Base-by-base conservation (phyloP, 2,113 vertebrate genomes). In the Taurulus bubalis region DNA sequence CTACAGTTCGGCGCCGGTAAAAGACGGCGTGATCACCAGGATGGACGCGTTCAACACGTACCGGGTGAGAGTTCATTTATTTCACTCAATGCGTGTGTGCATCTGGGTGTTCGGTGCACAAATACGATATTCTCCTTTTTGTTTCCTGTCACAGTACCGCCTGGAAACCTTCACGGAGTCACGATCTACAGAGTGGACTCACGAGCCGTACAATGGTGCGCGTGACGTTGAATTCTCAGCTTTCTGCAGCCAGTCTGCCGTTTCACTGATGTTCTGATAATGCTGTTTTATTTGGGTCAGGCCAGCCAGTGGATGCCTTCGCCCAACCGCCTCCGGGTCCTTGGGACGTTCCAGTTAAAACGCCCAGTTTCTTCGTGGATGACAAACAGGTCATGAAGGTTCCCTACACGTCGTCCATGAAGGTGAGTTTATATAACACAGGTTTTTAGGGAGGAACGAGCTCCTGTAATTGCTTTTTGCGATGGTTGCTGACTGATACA, bases 381-480 rank as follows among this genome's bases (percentile, higher is more conserved):
- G 36, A 38, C 11, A 85, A 86, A 73, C 47, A 93, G 67, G 55
- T 77, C 26, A 72, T 95, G 24, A 95, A 90, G 58, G 93, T 96
- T 77, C 95, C 96, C 28, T 88, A 94, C 79, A 96, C 95, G 0
- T 93, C 95, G 42, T 94, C 93, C 53, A 18, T 94, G 36, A 96
- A 96, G 94, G 96, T 95, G 89, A 73, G 64, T 24, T n/a, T 4
- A 47, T 26, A 1, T 15, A 42, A 53, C 56, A 66, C 8, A 4
- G 3, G 11, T 5, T 53, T 28, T 20, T 11, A 3, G 34, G 18
- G 51, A n/a, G 8, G 8, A 42, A 22, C 7, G 24, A 32, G 1
- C 12, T 62, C 10, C 20, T 28, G 2, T 45, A 4, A 26, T 16
- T 30, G n/a, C 2, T 16, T 74, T 58, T 28, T 15, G 2, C 6